Evolutionary conservation across 2,797 vertebrate genomes (phyloP).

Genomic region (Lagorchestes hirsutus): DNA sequence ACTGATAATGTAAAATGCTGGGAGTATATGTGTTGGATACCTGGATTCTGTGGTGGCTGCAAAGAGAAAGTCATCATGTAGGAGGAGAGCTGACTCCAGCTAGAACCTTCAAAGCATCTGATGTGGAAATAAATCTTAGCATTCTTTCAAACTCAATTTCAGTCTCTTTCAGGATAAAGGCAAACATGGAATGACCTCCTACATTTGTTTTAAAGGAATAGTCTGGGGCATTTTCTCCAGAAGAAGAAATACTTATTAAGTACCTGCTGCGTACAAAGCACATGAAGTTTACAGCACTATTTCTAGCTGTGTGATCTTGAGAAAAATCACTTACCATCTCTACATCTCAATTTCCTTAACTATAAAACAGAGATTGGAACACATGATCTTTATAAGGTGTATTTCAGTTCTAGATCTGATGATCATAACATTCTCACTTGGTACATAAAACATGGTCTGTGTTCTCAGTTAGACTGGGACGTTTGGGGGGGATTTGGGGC

Average conservation of each 20-base stretch:
- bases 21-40: not conserved
- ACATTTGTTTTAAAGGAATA: not conserved
- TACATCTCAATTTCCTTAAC: not conserved
- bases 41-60: not conserved
- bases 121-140: not conserved
- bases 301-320: not conserved
- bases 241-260: not conserved
- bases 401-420: not conserved
- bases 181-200: not conserved
- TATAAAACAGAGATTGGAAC: not conserved
- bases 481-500: no score
- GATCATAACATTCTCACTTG: not conserved
- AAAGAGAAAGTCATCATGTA: not conserved
- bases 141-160: not conserved
- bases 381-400: not conserved
- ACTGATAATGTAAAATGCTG: not conserved
- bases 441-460: no score
- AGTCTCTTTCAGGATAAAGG: not conserved
- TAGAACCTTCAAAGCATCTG: not conserved
- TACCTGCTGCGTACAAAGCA: not conserved
- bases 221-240: not conserved
- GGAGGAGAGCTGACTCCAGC: not conserved
- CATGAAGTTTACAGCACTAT: not conserved
- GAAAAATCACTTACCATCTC: not conserved
- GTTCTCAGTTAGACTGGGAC: no score